phyloP scores from a whole-genome alignment of 2,113 vertebrate genomes.

The Bubalus kerabau region DNA sequence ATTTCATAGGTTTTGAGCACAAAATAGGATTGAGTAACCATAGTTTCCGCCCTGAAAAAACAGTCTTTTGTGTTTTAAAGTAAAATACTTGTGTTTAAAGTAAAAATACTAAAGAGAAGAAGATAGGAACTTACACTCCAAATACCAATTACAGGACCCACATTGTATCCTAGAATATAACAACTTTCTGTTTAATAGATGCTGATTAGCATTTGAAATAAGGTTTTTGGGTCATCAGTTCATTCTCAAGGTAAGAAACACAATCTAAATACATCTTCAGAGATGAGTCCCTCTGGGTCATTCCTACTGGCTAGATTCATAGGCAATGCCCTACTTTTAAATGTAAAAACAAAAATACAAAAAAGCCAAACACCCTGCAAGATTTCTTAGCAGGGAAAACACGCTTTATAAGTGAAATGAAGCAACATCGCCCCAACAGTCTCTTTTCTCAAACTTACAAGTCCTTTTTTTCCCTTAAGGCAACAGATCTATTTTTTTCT shows the following conservation, averaged over 20 bases:
- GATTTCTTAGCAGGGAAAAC: neutral
- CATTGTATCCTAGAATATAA: neutral
- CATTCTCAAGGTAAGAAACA: conserved; percentile 27
- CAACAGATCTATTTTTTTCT: neutral
- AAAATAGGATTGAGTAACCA: neutral
- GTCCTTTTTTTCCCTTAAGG: neutral
- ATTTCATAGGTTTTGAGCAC: neutral
- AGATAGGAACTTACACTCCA: neutral
- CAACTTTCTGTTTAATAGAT: conserved; percentile 25
- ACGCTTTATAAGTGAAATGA: neutral
- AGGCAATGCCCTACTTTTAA: conserved; percentile 53
- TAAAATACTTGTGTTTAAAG: neutral
- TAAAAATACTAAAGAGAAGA: neutral
- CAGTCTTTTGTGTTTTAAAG: neutral
- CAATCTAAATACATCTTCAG: conserved; percentile 26
- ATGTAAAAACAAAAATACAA: neutral
- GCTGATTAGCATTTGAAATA: conserved; percentile 44
- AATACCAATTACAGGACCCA: neutral
- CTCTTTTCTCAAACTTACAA: neutral
- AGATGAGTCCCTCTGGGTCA: conserved; percentile 43
- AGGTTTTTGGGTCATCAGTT: conserved; percentile 63
- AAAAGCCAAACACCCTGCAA: neutral
- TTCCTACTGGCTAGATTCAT: neutral
- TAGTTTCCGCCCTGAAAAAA: neutral
- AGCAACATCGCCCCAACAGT: neutral